A percentile compares a stretch with the other conserved stretches of the same genome.
phyloP scores from a whole-genome alignment of 2,888 invertebrate species.

The Ophion slaviceki region DNA sequence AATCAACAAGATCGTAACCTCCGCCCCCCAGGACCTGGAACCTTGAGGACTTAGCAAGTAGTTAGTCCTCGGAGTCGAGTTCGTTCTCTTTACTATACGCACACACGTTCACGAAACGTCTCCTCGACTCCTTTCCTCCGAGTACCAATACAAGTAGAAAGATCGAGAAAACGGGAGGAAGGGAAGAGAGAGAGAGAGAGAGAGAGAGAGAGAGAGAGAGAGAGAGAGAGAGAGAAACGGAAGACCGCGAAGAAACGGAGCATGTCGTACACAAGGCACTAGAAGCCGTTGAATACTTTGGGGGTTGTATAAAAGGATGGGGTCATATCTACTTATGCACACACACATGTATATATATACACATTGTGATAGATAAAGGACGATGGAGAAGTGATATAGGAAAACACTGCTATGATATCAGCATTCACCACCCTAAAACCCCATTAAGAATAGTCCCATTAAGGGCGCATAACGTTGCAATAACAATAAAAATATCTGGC shows the following conservation, averaged over 20 bases:
- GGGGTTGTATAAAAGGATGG: slow-evolving; percentile 26
- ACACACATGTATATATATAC: not conserved
- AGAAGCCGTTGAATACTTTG: slow-evolving; percentile 33
- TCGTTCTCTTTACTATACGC: slow-evolving; percentile 58
- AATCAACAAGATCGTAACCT: slow-evolving; percentile 79
- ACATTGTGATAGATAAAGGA: slow-evolving; percentile 24
- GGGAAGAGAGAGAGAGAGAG: not conserved
- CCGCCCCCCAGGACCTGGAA: slow-evolving; percentile 70
- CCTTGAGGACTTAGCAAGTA: slow-evolving; percentile 80
- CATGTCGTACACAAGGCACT: slow-evolving; percentile 53
- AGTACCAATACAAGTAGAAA: slow-evolving; percentile 32
- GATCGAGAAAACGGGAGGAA: slow-evolving; percentile 13
- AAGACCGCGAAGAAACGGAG: slow-evolving; percentile 70
- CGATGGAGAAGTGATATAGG: slow-evolving; percentile 44
- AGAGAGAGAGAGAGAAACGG: slow-evolving; percentile 13
- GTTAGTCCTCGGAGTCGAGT: slow-evolving; percentile 75
- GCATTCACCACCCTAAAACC: slow-evolving; percentile 45
- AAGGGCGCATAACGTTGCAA: slow-evolving; percentile 65
- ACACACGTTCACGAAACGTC: slow-evolving; percentile 30
- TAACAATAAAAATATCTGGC: slow-evolving; percentile 71
- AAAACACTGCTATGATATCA: slow-evolving; percentile 50
- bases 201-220: slow-evolving; percentile 9
- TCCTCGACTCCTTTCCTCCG: slow-evolving; percentile 42
- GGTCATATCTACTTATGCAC: slow-evolving; percentile 4
- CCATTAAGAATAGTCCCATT: slow-evolving; percentile 52